Conservation (phyloP, 2,888 invertebrate genomes). For the Drosophila longiperda region DNA sequence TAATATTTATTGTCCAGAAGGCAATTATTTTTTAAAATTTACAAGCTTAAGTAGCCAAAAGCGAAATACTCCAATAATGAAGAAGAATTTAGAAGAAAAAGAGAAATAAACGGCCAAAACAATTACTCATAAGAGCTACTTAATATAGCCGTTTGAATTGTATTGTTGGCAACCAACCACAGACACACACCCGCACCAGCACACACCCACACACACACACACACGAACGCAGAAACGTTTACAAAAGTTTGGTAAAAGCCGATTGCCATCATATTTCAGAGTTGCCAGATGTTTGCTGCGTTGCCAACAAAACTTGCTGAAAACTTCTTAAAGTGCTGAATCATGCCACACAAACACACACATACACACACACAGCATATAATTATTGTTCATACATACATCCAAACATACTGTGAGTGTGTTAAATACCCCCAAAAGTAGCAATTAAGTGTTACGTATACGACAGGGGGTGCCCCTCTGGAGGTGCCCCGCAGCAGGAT, state of each 20-base stretch:
- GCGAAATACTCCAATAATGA: background rate
- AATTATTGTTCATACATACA: slow-evolving; percentile 50
- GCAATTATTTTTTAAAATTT: background rate
- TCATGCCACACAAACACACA: slow-evolving; percentile 45
- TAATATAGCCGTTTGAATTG: slow-evolving; percentile 18
- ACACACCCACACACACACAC: background rate
- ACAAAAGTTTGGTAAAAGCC: slow-evolving; percentile 23
- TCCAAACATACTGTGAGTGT: background rate
- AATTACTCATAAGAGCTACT: slow-evolving; percentile 22
- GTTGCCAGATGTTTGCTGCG: slow-evolving; percentile 48
- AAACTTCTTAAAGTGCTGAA: slow-evolving; percentile 60
- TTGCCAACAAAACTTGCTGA: slow-evolving; percentile 34
- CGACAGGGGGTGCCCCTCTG: slow-evolving; percentile 37
- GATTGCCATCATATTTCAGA: slow-evolving; percentile 26
- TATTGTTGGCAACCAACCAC: slow-evolving; percentile 24
- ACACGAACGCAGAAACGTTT: slow-evolving; percentile 19
- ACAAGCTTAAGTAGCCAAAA: background rate
- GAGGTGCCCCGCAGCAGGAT: slow-evolving; percentile 1
- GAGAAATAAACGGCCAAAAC: slow-evolving; percentile 6
- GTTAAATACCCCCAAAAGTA: slow-evolving; percentile 38
- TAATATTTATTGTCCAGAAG: background rate
- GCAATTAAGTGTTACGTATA: slow-evolving; percentile 70
- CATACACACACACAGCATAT: slow-evolving; percentile 36
- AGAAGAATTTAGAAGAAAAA: background rate
- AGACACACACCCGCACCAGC: background rate